phyloP scores from a whole-genome alignment of 2,888 invertebrate species.

The Lepidocyrtoides sp. region DNA sequence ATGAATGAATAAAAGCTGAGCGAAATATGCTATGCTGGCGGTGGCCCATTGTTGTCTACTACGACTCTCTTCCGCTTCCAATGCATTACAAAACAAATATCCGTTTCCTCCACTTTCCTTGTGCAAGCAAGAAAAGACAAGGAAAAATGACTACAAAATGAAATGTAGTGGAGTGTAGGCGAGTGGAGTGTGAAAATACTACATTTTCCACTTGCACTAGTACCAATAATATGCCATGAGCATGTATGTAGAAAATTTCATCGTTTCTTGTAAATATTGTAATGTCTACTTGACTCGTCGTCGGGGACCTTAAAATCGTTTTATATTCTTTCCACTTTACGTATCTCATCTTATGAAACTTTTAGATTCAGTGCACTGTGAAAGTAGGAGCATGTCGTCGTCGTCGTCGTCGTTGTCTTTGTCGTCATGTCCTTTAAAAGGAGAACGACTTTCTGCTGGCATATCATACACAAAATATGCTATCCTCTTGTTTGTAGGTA shows the following conservation, averaged over 20 bases:
- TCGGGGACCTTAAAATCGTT: conserved; percentile 48
- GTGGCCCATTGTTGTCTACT: conserved; percentile 48
- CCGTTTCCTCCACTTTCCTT: conserved; percentile 61
- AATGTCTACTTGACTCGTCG: conserved; percentile 28
- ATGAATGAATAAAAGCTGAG: conserved; percentile 36
- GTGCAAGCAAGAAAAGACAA: conserved; percentile 47
- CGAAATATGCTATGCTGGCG: neutral
- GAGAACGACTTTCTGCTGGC: neutral
- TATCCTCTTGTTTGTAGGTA: too few species aligned
- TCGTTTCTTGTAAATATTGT: conserved; percentile 38
- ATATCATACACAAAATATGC: too few species aligned
- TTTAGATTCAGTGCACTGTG: conserved; percentile 50
- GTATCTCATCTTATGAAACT: conserved; percentile 21
- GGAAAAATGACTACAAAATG: conserved; percentile 57
- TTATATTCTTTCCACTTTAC: conserved; percentile 39
- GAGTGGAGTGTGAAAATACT: conserved; percentile 37
- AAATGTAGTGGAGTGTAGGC: conserved; percentile 50
- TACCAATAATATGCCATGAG: too few species aligned
- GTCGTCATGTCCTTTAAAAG: neutral
- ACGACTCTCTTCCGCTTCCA: conserved; percentile 61
- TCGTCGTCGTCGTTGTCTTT: too few species aligned
- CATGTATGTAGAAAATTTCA: neutral
- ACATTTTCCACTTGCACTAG: neutral
- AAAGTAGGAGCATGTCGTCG: conserved; percentile 25
- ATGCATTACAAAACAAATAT: conserved; percentile 74